Percentiles rank a stretch among this genome's conserved stretches.
These are phyloP conservation scores for Temnopleurus reevesii DNA, from an alignment of 53 echinoderm and acorn worm species.

Conservation along the genomic window DNA sequence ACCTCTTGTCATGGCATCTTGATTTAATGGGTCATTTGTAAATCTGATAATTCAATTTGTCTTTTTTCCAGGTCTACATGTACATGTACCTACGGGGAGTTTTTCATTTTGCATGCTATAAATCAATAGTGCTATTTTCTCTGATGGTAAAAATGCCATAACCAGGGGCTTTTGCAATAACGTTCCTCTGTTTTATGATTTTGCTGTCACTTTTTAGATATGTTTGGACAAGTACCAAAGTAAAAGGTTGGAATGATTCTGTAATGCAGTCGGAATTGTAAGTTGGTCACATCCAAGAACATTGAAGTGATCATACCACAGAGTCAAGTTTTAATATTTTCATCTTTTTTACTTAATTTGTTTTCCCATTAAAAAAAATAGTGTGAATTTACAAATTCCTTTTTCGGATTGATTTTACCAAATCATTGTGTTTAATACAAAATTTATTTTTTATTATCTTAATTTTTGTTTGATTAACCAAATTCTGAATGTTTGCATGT, in stretches of 20 bases:
- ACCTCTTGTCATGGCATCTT: too few species aligned
- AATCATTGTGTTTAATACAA: background rate
- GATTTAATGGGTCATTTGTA: too few species aligned
- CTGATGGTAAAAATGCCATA: too few species aligned
- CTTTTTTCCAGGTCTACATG: too few species aligned
- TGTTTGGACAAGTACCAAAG: constrained; percentile 62
- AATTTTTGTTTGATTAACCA: background rate
- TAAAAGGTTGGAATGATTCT: constrained; percentile 78
- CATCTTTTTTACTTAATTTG: background rate
- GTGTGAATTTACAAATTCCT: background rate
- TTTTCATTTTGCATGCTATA: too few species aligned
- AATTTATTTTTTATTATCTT: background rate
- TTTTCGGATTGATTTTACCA: background rate
- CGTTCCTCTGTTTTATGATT: background rate
- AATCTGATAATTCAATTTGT: too few species aligned
- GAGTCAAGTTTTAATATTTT: background rate
- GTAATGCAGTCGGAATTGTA: constrained; percentile 64
- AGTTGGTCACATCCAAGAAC: constrained; percentile 51
- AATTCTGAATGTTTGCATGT: background rate
- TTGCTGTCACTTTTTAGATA: constrained; percentile 56
- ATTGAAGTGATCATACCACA: background rate
- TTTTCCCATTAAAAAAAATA: too few species aligned
- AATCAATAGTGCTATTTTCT: too few species aligned
- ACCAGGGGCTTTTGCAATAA: too few species aligned
- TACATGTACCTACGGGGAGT: too few species aligned